Percentiles rank a stretch among this genome's conserved stretches.
These are phyloP conservation scores for Cephalopterus ornatus DNA, from an alignment of 2,113 vertebrate species.

Conservation along the genomic window DNA sequence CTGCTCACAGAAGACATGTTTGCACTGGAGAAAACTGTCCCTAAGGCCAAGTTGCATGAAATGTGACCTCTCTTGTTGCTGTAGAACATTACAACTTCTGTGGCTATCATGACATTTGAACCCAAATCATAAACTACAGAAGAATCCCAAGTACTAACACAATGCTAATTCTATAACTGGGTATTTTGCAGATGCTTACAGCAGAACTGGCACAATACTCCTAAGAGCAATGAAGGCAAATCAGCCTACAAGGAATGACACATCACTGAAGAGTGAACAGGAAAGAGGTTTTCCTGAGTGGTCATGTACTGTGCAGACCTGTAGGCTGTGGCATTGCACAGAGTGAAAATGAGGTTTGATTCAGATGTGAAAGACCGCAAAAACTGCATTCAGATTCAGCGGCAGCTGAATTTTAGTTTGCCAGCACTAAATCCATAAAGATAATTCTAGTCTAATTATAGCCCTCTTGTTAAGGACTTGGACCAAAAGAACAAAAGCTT, in stretches of 20 bases:
- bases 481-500: neutral
- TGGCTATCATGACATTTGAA: neutral
- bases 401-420: neutral
- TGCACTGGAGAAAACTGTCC: neutral
- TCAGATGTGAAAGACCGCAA: neutral
- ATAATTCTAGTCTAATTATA: neutral
- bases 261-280: neutral
- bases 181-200: neutral
- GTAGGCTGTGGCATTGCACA: neutral
- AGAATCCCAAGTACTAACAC: neutral
- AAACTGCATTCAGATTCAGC: neutral
- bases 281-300: neutral
- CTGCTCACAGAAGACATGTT: neutral
- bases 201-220: neutral
- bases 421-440: neutral
- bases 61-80: neutral
- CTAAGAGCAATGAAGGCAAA: neutral
- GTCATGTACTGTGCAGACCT: neutral
- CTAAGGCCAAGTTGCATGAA: neutral
- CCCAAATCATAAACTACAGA: neutral
- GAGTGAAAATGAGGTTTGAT: neutral
- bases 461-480: neutral
- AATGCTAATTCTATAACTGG: neutral
- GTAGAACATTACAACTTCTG: neutral
- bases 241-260: neutral